These are phyloP conservation scores for Rhinoraja longicauda DNA, from an alignment of 2,797 vertebrate genomes.

Conservation along the genomic window DNA sequence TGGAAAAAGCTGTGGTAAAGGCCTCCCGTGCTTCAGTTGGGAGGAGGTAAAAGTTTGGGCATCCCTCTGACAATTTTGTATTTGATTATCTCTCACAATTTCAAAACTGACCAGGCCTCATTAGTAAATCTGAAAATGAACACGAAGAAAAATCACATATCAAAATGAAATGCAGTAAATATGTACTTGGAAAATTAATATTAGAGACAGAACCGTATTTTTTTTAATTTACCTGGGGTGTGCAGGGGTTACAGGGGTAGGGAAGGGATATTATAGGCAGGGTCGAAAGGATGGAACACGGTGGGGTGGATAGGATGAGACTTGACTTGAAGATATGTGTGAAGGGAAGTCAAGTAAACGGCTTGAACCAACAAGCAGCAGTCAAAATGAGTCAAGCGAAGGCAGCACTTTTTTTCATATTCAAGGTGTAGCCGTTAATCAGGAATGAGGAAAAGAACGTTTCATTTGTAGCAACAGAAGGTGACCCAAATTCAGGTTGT, in stretches of 20 bases:
- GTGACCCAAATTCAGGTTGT: slow-evolving; percentile 2
- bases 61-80: too few species aligned
- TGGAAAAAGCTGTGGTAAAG: neutral
- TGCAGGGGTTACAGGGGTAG: neutral
- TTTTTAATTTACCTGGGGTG: neutral
- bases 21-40: neutral
- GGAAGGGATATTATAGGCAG: neutral
- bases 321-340: neutral
- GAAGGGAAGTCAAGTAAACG: neutral
- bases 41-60: too few species aligned
- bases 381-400: neutral
- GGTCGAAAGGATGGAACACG: neutral
- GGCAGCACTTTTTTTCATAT: neutral
- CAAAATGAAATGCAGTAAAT: neutral
- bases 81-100: neutral
- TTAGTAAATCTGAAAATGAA: neutral
- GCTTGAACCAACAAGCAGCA: neutral
- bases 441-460: neutral
- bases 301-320: neutral
- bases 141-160: neutral
- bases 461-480: neutral
- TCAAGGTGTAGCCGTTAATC: neutral
- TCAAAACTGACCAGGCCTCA: neutral
- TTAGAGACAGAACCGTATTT: neutral
- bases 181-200: neutral